phyloP scores from a whole-genome alignment of 1,140 invertebrate species.

The Plutomurus gul region DNA sequence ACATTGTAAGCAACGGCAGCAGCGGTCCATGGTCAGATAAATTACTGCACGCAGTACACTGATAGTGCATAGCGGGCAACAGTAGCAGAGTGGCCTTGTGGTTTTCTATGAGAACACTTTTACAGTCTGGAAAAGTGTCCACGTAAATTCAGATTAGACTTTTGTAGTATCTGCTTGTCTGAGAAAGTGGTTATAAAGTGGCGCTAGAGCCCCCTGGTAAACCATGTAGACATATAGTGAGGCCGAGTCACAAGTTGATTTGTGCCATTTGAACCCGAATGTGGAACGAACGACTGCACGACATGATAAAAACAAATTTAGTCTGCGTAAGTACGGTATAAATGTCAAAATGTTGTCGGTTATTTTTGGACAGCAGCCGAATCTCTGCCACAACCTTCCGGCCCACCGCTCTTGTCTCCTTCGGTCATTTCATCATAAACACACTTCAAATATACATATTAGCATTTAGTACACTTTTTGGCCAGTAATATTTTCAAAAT shows the following conservation, averaged over 20 bases:
- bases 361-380: constrained; percentile 1
- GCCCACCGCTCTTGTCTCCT: not conserved
- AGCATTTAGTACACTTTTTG: not conserved
- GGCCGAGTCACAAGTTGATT: not conserved
- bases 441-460: constrained; percentile 12
- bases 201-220: not conserved
- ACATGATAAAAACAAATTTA: constrained; percentile 30
- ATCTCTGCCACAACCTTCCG: not conserved
- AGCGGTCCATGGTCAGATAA: too few relatives aligned
- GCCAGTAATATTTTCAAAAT: too few relatives aligned
- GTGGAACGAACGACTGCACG: constrained; percentile 26
- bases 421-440: constrained; percentile 18
- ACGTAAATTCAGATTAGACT: constrained; percentile 29
- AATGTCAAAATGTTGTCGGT: constrained; percentile 25
- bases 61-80: not conserved
- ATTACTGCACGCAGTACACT: too few relatives aligned
- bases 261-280: not conserved
- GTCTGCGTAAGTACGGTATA: constrained; percentile 20
- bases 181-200: not conserved
- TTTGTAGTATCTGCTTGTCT: not conserved
- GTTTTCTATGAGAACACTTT: not conserved
- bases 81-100: not conserved
- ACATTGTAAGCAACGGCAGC: too few relatives aligned
- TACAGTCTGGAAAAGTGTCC: constrained; percentile 23
- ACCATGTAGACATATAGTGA: not conserved